Evolutionary conservation across 2,888 invertebrate species (phyloP), one percentile per base, ranked within the genome.

Genomic region (Disparrhopalites patrizii): DNA sequence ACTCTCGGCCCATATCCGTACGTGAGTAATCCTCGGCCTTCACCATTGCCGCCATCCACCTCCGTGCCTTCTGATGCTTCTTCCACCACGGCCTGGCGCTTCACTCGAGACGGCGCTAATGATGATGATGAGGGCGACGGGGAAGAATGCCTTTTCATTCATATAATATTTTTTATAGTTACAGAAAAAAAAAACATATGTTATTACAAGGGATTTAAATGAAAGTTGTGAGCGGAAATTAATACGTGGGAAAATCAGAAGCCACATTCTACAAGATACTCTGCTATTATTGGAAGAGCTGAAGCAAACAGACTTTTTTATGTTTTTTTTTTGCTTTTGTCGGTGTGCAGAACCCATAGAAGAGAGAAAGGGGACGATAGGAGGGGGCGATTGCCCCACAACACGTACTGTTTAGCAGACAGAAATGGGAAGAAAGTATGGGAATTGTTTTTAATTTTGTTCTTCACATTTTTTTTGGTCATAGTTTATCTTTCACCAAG

Each of bases 1-100:
- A 60, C 60, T 60, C 60, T 60, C 60, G 60, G 50, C 60, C 60
- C 60, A 50, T 43, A 60, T 60, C 27, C 18, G 30, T 50, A 31
- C 50, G 40, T 23, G 18, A 23, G 18, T 15, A 31, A n/a, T 31
- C 7, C 28, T 33, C 27, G 56, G 1, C 56, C 56, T 36, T 36
- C 36, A 28, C 25, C 28, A 27, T n/a, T 30, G 7, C 10, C 40
- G 27, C 18, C 30, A 30, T 10, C 18, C 30, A n/a, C 10, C 1
- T 55, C 54, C 30, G 28, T 55, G 18, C 18, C 54, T 31, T 20
- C 33, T 55, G 1, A 31, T 3, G n/a, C 54, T 55, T 31, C 3
- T 20, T 43, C 43, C 3, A 43, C 18, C 4, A 43, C 20, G 13
- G 5, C 43, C 20, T 43, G 5, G 20, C n/a, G 18, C 43, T 18